Evolutionary conservation across 1,140 invertebrate genomes (phyloP).

Genomic region (Drosophila nigromelanica): DNA sequence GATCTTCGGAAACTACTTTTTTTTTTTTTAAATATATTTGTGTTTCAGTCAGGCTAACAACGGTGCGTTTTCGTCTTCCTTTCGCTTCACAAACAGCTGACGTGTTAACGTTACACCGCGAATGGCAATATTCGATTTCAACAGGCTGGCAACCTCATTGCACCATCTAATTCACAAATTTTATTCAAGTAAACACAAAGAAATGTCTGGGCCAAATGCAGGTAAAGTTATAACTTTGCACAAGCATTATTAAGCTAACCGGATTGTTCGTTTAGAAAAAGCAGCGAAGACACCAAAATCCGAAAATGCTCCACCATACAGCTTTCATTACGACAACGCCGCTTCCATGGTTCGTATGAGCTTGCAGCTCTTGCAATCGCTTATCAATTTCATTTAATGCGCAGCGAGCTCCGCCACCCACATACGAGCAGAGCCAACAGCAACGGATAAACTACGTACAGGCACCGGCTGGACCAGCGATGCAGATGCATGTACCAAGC

Average conservation of each 20-base stretch:
- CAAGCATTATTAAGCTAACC: background rate
- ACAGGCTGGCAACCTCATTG: conserved; percentile 7
- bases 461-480: conserved; percentile 7
- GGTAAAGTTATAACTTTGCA: conserved; percentile 15
- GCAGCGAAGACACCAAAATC: background rate
- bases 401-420: conserved; percentile 71
- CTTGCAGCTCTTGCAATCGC: background rate
- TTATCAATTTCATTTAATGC: background rate
- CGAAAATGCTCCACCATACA: conserved; percentile 35
- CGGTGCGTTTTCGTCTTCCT: conserved; percentile 41
- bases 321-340: conserved; percentile 33
- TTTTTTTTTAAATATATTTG: conserved; percentile 42
- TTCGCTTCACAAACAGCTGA: conserved; percentile 48
- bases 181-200: conserved; percentile 44
- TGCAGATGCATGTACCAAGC: conserved; percentile 23
- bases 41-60: conserved; percentile 48
- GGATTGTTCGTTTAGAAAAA: conserved; percentile 24
- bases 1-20: conserved; percentile 17
- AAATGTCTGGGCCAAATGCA: conserved; percentile 41
- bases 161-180: conserved; percentile 15
- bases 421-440: conserved; percentile 76
- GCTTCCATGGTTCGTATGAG: conserved; percentile 52
- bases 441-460: conserved; percentile 14
- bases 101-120: background rate
- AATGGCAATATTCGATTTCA: conserved; percentile 1